Conservation (phyloP, 2,113 vertebrate genomes). For the Cranoglanis bouderius region DNA sequence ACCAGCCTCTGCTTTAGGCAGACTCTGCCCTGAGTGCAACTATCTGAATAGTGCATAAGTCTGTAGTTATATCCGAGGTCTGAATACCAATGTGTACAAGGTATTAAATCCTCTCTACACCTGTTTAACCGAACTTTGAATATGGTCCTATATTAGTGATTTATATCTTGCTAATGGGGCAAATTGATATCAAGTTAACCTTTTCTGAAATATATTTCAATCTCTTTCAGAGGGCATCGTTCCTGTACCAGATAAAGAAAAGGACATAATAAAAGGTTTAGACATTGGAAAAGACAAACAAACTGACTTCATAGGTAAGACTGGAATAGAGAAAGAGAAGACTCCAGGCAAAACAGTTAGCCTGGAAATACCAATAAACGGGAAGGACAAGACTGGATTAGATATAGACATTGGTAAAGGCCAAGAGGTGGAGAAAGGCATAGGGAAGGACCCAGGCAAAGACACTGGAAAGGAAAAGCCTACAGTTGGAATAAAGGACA, state of each 20-base stretch:
- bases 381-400: slow-evolving; percentile 29
- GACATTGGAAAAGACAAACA: slow-evolving; percentile 46
- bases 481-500: slow-evolving; percentile 21
- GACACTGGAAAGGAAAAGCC: slow-evolving; percentile 41
- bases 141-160: neutral
- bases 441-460: slow-evolving; percentile 35
- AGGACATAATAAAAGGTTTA: slow-evolving; percentile 52
- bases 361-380: slow-evolving; percentile 32
- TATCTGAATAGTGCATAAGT: neutral
- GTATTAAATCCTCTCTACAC: neutral
- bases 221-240: slow-evolving; percentile 67
- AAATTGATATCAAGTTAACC: neutral
- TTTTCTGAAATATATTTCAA: neutral
- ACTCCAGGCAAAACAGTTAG: slow-evolving; percentile 27
- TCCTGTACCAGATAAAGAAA: slow-evolving; percentile 62
- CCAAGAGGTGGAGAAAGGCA: slow-evolving; percentile 32
- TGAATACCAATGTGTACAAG: neutral
- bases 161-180: neutral
- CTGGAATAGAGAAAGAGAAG: slow-evolving; percentile 17
- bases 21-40: neutral
- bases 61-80: neutral
- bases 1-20: neutral
- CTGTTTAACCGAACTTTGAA: neutral
- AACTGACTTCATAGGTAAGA: slow-evolving; percentile 18
- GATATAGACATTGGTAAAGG: slow-evolving; percentile 18